Conservation (phyloP, 2,797 vertebrate species). For the Anguilla obscura region DNA sequence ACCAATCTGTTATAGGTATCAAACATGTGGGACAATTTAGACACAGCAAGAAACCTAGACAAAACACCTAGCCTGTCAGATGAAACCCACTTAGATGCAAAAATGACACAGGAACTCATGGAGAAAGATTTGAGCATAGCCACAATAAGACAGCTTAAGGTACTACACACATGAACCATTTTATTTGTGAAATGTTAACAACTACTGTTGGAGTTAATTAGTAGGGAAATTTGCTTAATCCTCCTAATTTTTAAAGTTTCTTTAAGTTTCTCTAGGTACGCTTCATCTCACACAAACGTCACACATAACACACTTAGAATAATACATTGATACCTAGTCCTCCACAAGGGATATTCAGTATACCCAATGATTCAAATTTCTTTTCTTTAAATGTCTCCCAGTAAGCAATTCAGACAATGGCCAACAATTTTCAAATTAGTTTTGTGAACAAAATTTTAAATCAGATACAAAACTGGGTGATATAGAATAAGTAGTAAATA, state of each 20-base stretch:
- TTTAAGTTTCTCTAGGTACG: background rate
- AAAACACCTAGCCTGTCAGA: background rate
- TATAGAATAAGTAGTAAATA: no score
- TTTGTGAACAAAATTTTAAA: no score
- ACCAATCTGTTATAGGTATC: background rate
- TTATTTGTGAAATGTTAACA: background rate
- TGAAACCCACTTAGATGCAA: background rate
- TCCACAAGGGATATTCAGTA: background rate
- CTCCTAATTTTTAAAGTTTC: background rate
- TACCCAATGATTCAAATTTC: no score
- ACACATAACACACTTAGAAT: background rate
- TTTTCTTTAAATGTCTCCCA: no score
- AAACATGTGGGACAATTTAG: background rate
- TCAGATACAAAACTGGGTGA: no score
- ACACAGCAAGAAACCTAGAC: slow-evolving; percentile 2
- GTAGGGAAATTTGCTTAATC: background rate
- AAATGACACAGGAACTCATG: background rate
- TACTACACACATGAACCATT: background rate
- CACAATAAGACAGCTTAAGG: background rate
- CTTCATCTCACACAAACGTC: background rate
- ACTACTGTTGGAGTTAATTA: background rate
- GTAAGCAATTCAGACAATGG: no score
- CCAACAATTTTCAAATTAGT: no score
- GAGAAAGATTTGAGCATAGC: background rate
- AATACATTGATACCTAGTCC: background rate